These are phyloP conservation scores for Pemphredon lugubris DNA, from an alignment of 2,888 invertebrate genomes.

Conservation along the genomic window DNA sequence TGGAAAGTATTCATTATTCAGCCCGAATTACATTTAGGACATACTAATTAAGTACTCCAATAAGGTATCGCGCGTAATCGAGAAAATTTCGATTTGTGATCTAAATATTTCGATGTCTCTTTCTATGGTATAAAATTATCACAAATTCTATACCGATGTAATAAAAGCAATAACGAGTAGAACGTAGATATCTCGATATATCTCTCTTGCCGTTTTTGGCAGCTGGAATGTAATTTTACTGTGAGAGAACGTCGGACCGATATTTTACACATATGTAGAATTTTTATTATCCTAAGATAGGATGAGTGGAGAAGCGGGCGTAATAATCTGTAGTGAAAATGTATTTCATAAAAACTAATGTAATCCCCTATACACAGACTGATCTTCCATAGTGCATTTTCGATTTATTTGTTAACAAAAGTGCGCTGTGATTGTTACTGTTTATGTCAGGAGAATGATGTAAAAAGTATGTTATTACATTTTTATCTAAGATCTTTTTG, in stretches of 20 bases:
- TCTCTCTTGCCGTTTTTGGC: constrained; percentile 22
- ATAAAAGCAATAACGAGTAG: constrained; percentile 30
- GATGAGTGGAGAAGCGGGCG: background rate
- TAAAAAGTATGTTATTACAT: constrained; percentile 39
- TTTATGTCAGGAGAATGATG: constrained; percentile 30
- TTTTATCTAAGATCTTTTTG: constrained; percentile 42
- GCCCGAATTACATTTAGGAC: constrained; percentile 73
- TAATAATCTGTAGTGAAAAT: background rate
- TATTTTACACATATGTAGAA: background rate
- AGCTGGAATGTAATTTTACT: constrained; percentile 7
- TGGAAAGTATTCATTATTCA: constrained; percentile 82
- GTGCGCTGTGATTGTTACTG: constrained; percentile 63
- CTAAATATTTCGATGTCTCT: constrained; percentile 22
- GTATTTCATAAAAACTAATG: constrained; percentile 22
- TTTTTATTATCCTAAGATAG: background rate
- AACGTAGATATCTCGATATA: constrained; percentile 10
- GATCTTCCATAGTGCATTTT: constrained; percentile 52
- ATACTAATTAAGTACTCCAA: constrained; percentile 30
- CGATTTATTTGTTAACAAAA: constrained; percentile 56
- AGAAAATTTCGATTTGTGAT: background rate
- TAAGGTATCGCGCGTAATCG: background rate
- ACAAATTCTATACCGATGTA: constrained; percentile 7
- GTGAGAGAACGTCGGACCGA: background rate
- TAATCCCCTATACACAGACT: constrained; percentile 44
- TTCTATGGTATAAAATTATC: constrained; percentile 21